phyloP scores from a whole-genome alignment of 2,888 invertebrate genomes.

The Aquatica leii region DNA sequence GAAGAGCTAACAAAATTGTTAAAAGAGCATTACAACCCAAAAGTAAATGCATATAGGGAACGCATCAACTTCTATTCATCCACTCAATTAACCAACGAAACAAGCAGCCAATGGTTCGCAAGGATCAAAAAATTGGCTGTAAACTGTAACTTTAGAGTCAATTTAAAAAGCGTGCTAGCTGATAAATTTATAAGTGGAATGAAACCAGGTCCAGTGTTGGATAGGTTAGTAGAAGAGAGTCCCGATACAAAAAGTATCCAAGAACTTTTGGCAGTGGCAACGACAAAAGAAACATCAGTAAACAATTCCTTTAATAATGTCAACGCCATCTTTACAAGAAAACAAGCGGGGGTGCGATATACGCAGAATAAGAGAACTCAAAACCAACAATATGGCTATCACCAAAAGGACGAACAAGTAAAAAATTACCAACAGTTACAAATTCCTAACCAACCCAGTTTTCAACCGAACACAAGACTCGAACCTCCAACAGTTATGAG shows the following conservation, averaged over 20 bases:
- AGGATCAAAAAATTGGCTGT: not conserved
- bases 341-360: no score
- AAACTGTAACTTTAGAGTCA: not conserved
- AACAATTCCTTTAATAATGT: no score
- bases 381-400: no score
- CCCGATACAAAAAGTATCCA: not conserved
- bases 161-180: not conserved
- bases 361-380: no score
- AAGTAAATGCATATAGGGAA: not conserved
- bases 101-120: not conserved
- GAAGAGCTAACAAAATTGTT: not conserved
- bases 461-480: no score
- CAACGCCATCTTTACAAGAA: no score
- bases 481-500: no score
- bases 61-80: not conserved
- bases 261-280: not conserved
- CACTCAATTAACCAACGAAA: not conserved
- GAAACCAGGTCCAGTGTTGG: not conserved
- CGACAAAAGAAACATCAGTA: not conserved
- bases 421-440: no score
- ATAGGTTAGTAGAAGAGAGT: not conserved
- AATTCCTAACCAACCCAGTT: no score
- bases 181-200: not conserved
- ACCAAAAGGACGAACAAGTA: no score
- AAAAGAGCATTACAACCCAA: not conserved